phyloP scores from a whole-genome alignment of 1,140 invertebrate species.

The Ceratoteleas bidentatus region DNA sequence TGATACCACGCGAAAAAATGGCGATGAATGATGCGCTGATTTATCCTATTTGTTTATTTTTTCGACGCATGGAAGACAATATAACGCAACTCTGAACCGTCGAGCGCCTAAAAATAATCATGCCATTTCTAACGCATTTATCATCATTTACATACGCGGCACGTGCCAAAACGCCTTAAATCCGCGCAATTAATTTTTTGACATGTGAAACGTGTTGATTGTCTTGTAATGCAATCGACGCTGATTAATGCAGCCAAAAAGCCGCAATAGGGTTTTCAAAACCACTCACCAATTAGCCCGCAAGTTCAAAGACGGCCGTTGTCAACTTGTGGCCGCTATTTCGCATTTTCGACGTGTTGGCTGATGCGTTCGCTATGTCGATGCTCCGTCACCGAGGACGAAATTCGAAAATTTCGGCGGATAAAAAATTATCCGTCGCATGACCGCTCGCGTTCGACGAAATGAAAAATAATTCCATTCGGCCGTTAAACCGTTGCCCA shows the following conservation, averaged over 20 bases:
- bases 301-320: too few species aligned
- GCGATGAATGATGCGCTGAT: conserved; percentile 22
- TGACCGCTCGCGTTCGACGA: too few species aligned
- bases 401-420: too few species aligned
- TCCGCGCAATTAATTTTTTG: conserved; percentile 24
- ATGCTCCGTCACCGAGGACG: too few species aligned
- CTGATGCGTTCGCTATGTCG: too few species aligned
- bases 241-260: conserved; percentile 12
- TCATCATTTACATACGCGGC: conserved; percentile 17
- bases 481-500: too few species aligned
- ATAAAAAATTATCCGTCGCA: too few species aligned
- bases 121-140: conserved; percentile 30
- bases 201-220: conserved; percentile 27
- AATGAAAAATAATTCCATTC: too few species aligned
- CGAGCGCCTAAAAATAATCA: conserved; percentile 13
- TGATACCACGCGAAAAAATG: conserved; percentile 1
- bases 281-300: too few species aligned
- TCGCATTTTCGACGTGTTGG: too few species aligned
- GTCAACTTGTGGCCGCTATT: too few species aligned
- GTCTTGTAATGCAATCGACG: conserved; percentile 31
- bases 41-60: conserved; percentile 18
- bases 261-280: neutral
- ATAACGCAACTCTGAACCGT: conserved; percentile 22
- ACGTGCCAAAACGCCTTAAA: conserved; percentile 22
- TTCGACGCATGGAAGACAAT: conserved; percentile 1